phyloP scores from a whole-genome alignment of 2,797 vertebrate genomes.

The Potorous gilbertii region DNA sequence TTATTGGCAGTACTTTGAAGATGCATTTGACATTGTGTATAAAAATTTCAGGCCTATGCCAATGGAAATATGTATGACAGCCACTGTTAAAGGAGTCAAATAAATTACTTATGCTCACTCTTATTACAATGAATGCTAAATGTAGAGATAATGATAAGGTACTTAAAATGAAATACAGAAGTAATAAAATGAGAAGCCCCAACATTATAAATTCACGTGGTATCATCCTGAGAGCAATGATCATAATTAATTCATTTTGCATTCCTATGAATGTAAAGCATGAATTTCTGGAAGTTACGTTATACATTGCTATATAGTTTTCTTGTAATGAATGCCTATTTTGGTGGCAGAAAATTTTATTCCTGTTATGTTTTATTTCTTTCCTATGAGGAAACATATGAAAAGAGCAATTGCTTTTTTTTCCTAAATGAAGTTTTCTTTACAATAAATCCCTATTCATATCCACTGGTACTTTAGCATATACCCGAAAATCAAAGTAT shows the following conservation, averaged over 20 bases:
- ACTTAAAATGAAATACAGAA: constrained; percentile 36
- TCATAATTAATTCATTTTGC: not conserved
- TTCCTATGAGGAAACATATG: not conserved
- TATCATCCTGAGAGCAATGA: not conserved
- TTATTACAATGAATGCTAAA: constrained; percentile 31
- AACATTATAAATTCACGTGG: constrained; percentile 7
- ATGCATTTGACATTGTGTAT: not conserved
- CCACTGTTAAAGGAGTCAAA: constrained; percentile 22
- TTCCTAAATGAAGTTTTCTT: not conserved
- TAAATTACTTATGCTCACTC: not conserved
- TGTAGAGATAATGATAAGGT: not conserved
- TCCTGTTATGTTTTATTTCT: not conserved
- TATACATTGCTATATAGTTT: rapidly evolving
- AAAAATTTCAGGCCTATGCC: not conserved
- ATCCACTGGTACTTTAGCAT: not conserved
- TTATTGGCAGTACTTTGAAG: not conserved
- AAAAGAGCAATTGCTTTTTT: not conserved
- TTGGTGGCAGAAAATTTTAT: not conserved
- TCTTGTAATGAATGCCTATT: not conserved
- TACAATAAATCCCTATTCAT: not conserved
- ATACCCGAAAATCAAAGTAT: not conserved
- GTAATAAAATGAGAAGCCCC: constrained; percentile 40
- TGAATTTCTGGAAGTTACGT: not conserved
- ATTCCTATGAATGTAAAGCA: rapidly evolving
- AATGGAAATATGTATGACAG: constrained; percentile 13